Conservation (phyloP, 2,113 vertebrate genomes). For the Gambusia holbrooki region DNA sequence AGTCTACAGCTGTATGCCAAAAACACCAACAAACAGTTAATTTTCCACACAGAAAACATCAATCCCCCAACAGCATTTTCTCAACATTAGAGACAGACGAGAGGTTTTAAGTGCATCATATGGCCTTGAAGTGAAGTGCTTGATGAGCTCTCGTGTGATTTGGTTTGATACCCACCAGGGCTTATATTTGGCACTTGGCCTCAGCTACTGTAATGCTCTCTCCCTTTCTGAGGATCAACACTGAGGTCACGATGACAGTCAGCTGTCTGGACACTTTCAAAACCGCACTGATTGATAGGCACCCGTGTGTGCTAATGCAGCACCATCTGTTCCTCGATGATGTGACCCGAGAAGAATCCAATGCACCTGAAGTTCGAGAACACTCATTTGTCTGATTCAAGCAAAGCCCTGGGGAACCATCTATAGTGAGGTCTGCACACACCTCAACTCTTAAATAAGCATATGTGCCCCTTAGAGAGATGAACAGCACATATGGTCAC, state of each 20-base stretch:
- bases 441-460: slow-evolving; percentile 22
- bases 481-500: slow-evolving; percentile 47
- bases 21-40: not conserved
- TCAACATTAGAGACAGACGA: not conserved
- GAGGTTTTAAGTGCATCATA: not conserved
- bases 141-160: not conserved
- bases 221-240: not conserved
- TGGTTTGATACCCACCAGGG: not conserved
- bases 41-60: not conserved
- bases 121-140: not conserved
- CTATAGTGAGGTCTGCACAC: not conserved
- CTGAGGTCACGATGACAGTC: not conserved
- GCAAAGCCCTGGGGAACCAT: slow-evolving; percentile 20
- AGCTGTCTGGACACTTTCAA: not conserved
- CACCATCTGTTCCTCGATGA: slow-evolving; percentile 39
- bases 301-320: not conserved
- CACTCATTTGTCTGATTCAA: slow-evolving; percentile 3
- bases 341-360: slow-evolving; percentile 18
- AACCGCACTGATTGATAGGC: slow-evolving; percentile 13
- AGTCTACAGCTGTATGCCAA: not conserved
- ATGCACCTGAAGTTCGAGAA: slow-evolving; percentile 33
- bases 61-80: not conserved
- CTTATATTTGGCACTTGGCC: not conserved
- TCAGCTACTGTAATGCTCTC: not conserved
- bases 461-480: slow-evolving; percentile 10